phyloP scores from a whole-genome alignment of 2,113 vertebrate species.

The Nesogale talazaci region DNA sequence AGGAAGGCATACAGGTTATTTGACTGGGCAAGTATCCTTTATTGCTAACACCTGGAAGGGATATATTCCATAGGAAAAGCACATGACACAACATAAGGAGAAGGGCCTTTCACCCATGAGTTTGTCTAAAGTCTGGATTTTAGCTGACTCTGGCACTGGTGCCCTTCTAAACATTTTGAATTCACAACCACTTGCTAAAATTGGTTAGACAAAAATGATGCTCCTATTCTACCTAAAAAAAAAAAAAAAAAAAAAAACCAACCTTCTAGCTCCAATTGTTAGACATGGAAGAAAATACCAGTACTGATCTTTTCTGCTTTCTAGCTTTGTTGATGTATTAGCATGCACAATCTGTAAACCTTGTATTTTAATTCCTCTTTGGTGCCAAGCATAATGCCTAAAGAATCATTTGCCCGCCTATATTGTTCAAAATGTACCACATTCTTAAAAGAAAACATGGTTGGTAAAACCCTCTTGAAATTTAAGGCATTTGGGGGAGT shows the following conservation, averaged over 20 bases:
- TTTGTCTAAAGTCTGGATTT: neutral
- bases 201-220: slow-evolving; percentile 11
- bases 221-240: neutral
- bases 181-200: slow-evolving; percentile 44
- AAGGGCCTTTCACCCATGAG: neutral
- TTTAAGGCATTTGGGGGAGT: slow-evolving; percentile 83
- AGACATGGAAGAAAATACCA: slow-evolving; percentile 54
- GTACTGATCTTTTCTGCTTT: slow-evolving; percentile 31
- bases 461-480: slow-evolving; percentile 84
- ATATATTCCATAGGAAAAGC: slow-evolving; percentile 18
- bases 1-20: slow-evolving; percentile 40
- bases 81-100: neutral
- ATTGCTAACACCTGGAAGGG: slow-evolving; percentile 5
- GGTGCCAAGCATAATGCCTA: slow-evolving; percentile 74
- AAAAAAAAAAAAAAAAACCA: slow-evolving; percentile 21
- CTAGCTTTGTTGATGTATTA: slow-evolving; percentile 67
- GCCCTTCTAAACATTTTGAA: slow-evolving; percentile 31
- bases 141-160: neutral
- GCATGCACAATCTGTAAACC: slow-evolving; percentile 66
- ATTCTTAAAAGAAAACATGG: slow-evolving; percentile 81
- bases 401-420: slow-evolving; percentile 78
- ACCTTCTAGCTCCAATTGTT: neutral
- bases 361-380: slow-evolving; percentile 82
- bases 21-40: slow-evolving; percentile 22
- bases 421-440: slow-evolving; percentile 73